Evolutionary conservation across 2,797 vertebrate species (phyloP).

Genomic region (Peromyscus melanophrys): DNA sequence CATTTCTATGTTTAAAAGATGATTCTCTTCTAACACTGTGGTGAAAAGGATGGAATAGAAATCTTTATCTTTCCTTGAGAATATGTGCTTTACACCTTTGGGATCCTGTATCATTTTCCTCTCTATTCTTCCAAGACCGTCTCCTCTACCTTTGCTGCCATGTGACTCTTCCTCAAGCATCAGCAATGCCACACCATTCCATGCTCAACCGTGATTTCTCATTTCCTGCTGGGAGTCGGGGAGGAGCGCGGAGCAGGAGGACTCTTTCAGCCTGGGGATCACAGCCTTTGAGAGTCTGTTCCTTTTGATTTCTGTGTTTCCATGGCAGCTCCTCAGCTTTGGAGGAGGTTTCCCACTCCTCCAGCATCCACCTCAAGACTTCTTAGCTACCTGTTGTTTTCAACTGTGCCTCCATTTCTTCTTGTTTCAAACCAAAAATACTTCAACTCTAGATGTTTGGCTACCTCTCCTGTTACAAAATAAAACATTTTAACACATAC

Average conservation of each 20-base stretch:
- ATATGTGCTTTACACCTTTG: not conserved
- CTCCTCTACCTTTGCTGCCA: not conserved
- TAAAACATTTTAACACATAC: conserved; percentile 35
- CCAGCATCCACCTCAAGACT: not conserved
- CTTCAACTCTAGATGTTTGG: not conserved
- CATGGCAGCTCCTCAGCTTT: not conserved
- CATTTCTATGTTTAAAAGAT: conserved; percentile 26
- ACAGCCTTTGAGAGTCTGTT: not conserved
- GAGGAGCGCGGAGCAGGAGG: not conserved
- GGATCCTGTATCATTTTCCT: conserved; percentile 24
- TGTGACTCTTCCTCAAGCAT: conserved; percentile 29
- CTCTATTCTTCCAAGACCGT: conserved; percentile 27
- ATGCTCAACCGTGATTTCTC: not conserved
- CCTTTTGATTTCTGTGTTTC: not conserved
- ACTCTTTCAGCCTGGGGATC: not conserved
- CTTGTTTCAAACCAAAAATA: conserved; percentile 25
- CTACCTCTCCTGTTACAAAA: not conserved
- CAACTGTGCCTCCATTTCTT: not conserved
- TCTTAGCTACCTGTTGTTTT: conserved; percentile 43
- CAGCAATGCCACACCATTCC: not conserved
- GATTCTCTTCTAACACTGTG: conserved; percentile 6
- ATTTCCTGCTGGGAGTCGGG: not conserved
- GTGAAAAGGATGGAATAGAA: conserved; percentile 27
- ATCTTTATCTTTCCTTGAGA: conserved; percentile 45
- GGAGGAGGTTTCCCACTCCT: not conserved